Evolutionary conservation across 2,888 invertebrate genomes (phyloP), one percentile per base, ranked within the genome.

Genomic region (Sminthurides aquaticus): DNA sequence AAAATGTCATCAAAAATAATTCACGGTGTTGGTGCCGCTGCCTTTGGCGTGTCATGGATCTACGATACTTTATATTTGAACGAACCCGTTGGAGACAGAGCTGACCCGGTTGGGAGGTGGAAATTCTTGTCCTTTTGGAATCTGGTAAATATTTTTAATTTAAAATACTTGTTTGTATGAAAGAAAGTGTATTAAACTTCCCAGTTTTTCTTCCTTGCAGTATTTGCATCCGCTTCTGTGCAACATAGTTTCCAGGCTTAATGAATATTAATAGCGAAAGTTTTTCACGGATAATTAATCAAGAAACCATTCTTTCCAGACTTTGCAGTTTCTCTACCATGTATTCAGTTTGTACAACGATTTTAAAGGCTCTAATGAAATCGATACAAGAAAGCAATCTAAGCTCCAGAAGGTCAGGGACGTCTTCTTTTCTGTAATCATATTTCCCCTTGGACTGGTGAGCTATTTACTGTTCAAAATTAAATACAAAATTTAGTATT

Each of bases 21-120:
- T 11, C 43, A 34, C 15, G 43, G 8, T 34, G 43, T 15, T 15
- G 43, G 43, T 5, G 15, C 15, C 15, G 5, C 43, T 5, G 43
- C 43, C 43, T 34, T 34, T 34, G 43, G 43, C 43, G 20, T 52
- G 20, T 8, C 15, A 5, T 15, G 5, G 5, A 52, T 52, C 20
- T 20, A 52, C 52, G 52, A 52, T 52, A 52, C 52, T 8, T 52
- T 52, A 20, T 52, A 52, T 22, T 52, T 52, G 20, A 52, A 52
- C 52, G 52, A 8, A 5, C 52, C 52, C 5, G 52, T 52, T 5
- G 52, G 52, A 20, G 52, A 52, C 20, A 15, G 52, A 20, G 52
- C 52, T 5, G 52, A 52, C 20, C 52, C 52, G 8, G 52, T 52
- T 18, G 52, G 52, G 20, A 52, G 52, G 20, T 52, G 52, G 52